These are phyloP conservation scores for Parazoanthus atlanticus DNA, from an alignment of 92 coral and sea anemone genomes.

Conservation along the genomic window DNA sequence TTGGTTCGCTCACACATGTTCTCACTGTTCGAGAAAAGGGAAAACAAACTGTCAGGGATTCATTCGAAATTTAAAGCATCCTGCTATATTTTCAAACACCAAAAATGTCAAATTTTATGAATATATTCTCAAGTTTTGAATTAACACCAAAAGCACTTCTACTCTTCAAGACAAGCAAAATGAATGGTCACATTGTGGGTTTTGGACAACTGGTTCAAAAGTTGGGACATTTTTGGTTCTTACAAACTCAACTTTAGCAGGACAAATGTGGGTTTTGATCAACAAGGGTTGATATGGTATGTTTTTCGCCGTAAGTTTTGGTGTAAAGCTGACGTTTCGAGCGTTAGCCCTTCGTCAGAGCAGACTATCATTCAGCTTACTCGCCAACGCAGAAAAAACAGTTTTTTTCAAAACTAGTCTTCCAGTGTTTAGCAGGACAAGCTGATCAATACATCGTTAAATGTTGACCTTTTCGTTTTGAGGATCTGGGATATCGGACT, in stretches of 20 bases:
- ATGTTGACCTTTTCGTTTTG: neutral
- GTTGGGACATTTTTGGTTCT: neutral
- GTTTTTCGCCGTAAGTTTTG: no score
- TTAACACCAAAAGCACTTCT: neutral
- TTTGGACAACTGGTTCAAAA: neutral
- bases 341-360: no score
- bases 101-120: no score
- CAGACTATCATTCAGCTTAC: no score
- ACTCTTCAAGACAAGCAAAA: neutral
- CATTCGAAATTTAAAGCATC: neutral
- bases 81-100: no score
- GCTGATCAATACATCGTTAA: neutral
- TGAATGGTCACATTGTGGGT: neutral
- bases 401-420: no score
- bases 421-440: no score
- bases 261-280: no score
- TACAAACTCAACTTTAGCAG: no score
- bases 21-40: constrained; percentile 54
- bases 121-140: neutral
- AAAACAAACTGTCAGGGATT: constrained; percentile 6
- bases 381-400: no score
- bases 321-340: no score
- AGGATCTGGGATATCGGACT: neutral
- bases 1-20: constrained; percentile 75
- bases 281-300: no score